Evolutionary conservation across 2,113 vertebrate species (phyloP).

Genomic region (Abramis brama): DNA sequence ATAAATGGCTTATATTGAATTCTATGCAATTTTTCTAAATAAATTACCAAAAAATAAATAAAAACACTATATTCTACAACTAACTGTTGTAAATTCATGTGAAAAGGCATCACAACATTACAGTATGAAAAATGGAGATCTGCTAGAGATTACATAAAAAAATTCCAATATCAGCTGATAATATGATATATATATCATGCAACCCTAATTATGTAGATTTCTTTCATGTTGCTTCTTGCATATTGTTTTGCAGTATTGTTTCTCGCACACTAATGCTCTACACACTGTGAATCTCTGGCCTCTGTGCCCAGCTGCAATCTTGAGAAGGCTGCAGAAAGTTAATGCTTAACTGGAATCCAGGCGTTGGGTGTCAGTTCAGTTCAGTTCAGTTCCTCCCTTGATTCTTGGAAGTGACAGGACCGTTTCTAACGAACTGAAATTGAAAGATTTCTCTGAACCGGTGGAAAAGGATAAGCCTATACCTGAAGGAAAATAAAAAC

Average conservation of each 20-base stretch:
- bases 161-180: background rate
- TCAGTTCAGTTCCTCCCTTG: conserved; percentile 45
- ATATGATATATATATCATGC: background rate
- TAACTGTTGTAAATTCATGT: too few relatives aligned
- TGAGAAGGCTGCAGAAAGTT: conserved; percentile 33
- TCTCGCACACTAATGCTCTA: conserved; percentile 39
- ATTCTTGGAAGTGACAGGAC: conserved; percentile 49
- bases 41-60: too few relatives aligned
- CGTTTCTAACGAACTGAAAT: conserved; percentile 45
- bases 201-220: background rate
- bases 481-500: conserved; percentile 21
- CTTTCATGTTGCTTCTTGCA: background rate
- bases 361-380: conserved; percentile 9
- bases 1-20: too few relatives aligned
- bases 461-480: background rate
- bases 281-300: conserved; percentile 10
- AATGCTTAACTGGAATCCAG: conserved; percentile 54
- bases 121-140: too few relatives aligned
- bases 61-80: too few relatives aligned
- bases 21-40: too few relatives aligned
- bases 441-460: conserved; percentile 34
- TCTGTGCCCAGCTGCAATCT: conserved; percentile 1
- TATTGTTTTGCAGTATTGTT: background rate
- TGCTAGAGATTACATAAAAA: background rate
- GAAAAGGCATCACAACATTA: too few relatives aligned